Percentiles rank a stretch among this genome's conserved stretches.
Conservation (phyloP, 2,888 invertebrate species). For the Aphidoletes aphidimyza region DNA sequence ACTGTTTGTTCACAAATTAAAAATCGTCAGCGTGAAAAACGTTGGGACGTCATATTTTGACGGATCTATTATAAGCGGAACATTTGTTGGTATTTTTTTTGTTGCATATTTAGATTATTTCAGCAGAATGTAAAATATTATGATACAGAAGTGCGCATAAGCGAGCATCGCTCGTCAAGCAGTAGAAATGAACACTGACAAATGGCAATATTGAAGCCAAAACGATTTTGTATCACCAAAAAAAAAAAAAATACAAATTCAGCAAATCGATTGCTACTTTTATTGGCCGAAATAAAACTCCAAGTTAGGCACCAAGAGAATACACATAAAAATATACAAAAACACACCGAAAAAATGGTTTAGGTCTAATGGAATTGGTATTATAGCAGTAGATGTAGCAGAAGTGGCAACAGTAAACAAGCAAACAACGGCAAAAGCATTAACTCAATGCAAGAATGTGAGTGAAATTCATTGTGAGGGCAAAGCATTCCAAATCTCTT, state of each 20-base stretch:
- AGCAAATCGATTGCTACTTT: slow-evolving; percentile 35
- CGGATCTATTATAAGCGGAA: slow-evolving; percentile 12
- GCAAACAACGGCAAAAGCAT: neutral
- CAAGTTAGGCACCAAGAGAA: slow-evolving; percentile 27
- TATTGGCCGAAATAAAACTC: slow-evolving; percentile 11
- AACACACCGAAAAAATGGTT: neutral
- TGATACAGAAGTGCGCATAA: too few species aligned
- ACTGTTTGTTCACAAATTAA: neutral
- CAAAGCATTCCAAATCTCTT: too few species aligned
- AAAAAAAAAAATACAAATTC: slow-evolving; percentile 25
- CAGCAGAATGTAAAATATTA: too few species aligned
- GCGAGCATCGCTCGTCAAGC: too few species aligned
- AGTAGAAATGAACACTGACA: too few species aligned
- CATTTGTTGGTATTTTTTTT: too few species aligned
- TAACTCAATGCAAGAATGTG: too few species aligned
- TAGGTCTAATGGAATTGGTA: neutral
- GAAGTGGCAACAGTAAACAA: neutral
- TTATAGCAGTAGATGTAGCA: neutral
- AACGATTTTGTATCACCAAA: slow-evolving; percentile 10
- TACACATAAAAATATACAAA: neutral
- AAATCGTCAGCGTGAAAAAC: slow-evolving; percentile 34
- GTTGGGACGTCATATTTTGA: slow-evolving; percentile 40
- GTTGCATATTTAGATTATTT: too few species aligned
- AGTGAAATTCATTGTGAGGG: too few species aligned
- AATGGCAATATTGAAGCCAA: neutral